Evolutionary conservation across 2,113 vertebrate species (phyloP).

Genomic region (Thalassoma bifasciatum): DNA sequence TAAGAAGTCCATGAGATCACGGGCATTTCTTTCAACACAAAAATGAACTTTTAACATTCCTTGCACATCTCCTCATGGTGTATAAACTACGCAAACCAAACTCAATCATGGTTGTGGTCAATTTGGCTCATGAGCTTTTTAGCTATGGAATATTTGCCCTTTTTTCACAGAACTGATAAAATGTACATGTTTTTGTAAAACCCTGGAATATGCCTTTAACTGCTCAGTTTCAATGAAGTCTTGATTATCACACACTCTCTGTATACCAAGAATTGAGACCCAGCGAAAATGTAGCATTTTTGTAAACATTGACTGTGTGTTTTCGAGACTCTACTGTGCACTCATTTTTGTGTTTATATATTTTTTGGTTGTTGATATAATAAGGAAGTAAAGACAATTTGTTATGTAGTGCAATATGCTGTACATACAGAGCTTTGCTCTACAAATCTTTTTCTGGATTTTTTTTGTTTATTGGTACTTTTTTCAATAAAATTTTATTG

Average conservation of each 20-base stretch:
- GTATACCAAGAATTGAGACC: slow-evolving; percentile 86
- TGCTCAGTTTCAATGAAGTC: slow-evolving; percentile 82
- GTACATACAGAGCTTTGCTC: slow-evolving; percentile 87
- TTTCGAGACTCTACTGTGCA: slow-evolving; percentile 87
- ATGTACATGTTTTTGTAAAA: slow-evolving; percentile 76
- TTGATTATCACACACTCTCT: slow-evolving; percentile 86
- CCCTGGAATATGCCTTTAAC: slow-evolving; percentile 83
- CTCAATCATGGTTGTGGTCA: slow-evolving; percentile 48
- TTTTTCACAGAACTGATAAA: slow-evolving; percentile 52
- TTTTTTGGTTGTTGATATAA: slow-evolving; percentile 79
- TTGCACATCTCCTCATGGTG: slow-evolving; percentile 67
- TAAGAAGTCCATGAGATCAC: slow-evolving; percentile 72
- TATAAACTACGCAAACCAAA: slow-evolving; percentile 62
- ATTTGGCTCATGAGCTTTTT: slow-evolving; percentile 33
- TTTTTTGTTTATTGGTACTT: slow-evolving; percentile 86
- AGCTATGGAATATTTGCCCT: slow-evolving; percentile 51
- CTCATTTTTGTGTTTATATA: slow-evolving; percentile 80
- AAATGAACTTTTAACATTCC: slow-evolving; percentile 79
- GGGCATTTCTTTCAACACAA: slow-evolving; percentile 65
- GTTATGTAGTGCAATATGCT: slow-evolving; percentile 89
- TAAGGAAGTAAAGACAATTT: slow-evolving; percentile 84
- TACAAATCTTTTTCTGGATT: slow-evolving; percentile 82
- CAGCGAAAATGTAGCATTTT: slow-evolving; percentile 89
- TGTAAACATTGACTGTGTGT: slow-evolving; percentile 89
- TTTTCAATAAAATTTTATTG: slow-evolving; percentile 86